Percentiles rank a stretch among this genome's conserved stretches.
Evolutionary conservation across 1,140 invertebrate species (phyloP).

Genomic region (Venturia canescens): DNA sequence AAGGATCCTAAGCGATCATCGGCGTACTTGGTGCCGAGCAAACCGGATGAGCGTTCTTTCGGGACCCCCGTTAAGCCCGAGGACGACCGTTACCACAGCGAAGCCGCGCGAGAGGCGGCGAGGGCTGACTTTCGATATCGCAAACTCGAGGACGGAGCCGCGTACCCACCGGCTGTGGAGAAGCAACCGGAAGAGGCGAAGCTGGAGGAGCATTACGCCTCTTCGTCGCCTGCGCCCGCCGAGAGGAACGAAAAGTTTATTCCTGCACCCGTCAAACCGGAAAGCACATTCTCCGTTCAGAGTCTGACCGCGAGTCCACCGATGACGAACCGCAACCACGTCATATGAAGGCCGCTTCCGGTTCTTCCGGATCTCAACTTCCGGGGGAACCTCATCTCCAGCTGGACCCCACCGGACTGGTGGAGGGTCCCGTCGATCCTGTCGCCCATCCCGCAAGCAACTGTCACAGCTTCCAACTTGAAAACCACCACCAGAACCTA

Average conservation of each 20-base stretch:
- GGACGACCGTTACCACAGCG: constrained; percentile 58
- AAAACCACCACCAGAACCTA: constrained; percentile 29
- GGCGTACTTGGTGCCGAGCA: constrained; percentile 57
- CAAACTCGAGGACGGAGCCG: constrained; percentile 56
- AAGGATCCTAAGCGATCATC: constrained; percentile 66
- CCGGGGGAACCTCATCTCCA: constrained; percentile 75
- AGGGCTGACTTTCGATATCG: constrained; percentile 61
- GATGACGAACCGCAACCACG: constrained; percentile 75
- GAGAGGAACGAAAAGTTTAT: constrained; percentile 53
- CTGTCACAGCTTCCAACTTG: constrained; percentile 60
- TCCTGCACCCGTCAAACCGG: constrained; percentile 45
- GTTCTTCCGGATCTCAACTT: constrained; percentile 82
- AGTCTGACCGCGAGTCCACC: constrained; percentile 71
- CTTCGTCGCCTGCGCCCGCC: constrained; percentile 61
- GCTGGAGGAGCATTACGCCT: constrained; percentile 65
- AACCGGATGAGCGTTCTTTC: constrained; percentile 67
- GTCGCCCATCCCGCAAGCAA: constrained; percentile 66
- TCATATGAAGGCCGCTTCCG: constrained; percentile 90
- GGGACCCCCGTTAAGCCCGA: constrained; percentile 64
- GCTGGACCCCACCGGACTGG: constrained; percentile 69
- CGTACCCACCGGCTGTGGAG: constrained; percentile 47
- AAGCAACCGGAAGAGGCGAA: constrained; percentile 61
- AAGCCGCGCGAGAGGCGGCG: constrained; percentile 59
- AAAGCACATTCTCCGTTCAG: constrained; percentile 66
- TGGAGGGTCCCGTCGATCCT: constrained; percentile 73